Evolutionary conservation across 2,113 vertebrate genomes (phyloP).

Genomic region (Arvicanthis niloticus): DNA sequence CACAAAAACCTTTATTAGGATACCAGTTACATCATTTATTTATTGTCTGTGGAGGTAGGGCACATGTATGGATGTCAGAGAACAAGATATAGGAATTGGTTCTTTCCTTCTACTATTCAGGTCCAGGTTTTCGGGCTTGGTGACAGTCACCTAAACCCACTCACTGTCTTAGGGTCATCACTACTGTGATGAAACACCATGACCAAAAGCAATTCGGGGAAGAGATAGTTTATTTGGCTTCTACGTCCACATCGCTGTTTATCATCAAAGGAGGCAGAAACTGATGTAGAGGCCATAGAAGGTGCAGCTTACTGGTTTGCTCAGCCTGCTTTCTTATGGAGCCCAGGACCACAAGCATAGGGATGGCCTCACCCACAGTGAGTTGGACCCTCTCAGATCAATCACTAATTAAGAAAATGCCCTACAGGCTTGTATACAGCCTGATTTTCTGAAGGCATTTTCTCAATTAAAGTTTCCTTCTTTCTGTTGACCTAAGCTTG

Average conservation of each 20-base stretch:
- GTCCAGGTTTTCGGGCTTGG: background rate
- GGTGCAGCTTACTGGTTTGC: background rate
- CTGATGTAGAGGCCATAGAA: background rate
- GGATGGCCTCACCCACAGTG: background rate
- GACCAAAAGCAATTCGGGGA: background rate
- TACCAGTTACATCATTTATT: background rate
- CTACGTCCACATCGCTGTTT: background rate
- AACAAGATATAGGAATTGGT: background rate
- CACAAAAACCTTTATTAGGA: background rate
- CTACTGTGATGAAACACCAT: background rate
- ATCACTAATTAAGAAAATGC: background rate
- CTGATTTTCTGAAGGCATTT: background rate
- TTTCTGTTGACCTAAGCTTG: background rate
- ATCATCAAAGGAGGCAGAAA: background rate
- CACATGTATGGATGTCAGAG: background rate
- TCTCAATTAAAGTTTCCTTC: background rate
- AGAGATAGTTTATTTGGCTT: background rate
- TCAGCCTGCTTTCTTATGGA: background rate
- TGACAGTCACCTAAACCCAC: too few relatives aligned
- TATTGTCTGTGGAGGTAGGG: background rate
- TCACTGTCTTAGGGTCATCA: background rate
- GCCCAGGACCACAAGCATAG: background rate
- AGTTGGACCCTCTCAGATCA: background rate
- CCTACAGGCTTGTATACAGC: background rate
- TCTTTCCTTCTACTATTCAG: background rate